Percentiles rank a stretch among this genome's conserved stretches.
Conservation (phyloP, 2,888 invertebrate genomes). For the Philhelius pedissequus region DNA sequence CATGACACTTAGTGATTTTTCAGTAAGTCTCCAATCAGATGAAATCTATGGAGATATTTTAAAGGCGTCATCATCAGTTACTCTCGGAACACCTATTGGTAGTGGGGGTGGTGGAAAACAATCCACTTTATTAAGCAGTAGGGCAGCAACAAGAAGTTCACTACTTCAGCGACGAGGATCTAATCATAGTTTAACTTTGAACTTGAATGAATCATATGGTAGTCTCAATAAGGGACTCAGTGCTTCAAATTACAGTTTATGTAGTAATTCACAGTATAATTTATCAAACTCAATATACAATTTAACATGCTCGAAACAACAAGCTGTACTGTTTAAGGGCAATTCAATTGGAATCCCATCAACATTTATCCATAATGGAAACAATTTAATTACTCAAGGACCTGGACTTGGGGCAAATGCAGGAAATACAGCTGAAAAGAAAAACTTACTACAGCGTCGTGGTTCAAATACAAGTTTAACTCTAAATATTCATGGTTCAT, state of each 20-base stretch:
- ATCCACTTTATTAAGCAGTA: neutral
- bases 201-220: conserved; percentile 80
- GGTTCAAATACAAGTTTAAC: conserved; percentile 88
- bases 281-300: conserved; percentile 72
- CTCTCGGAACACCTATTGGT: neutral
- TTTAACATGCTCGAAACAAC: conserved; percentile 22
- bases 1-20: conserved; percentile 84
- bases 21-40: conserved; percentile 62
- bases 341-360: conserved; percentile 23
- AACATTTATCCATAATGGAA: conserved; percentile 17
- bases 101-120: conserved; percentile 1
- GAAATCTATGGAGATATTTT: neutral
- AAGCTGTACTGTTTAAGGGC: conserved; percentile 11
- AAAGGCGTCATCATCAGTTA: conserved; percentile 4
- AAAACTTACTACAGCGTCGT: conserved; percentile 87
- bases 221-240: conserved; percentile 79
- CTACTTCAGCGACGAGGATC: conserved; percentile 82
- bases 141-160: conserved; percentile 28
- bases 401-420: neutral
- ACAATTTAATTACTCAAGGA: neutral
- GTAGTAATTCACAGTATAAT: conserved; percentile 77
- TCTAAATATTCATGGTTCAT: conserved; percentile 73
- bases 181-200: conserved; percentile 82
- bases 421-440: conserved; percentile 75
- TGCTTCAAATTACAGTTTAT: conserved; percentile 78